Base-by-base conservation (phyloP, 2,113 vertebrate species). In the Nesogale talazaci region DNA sequence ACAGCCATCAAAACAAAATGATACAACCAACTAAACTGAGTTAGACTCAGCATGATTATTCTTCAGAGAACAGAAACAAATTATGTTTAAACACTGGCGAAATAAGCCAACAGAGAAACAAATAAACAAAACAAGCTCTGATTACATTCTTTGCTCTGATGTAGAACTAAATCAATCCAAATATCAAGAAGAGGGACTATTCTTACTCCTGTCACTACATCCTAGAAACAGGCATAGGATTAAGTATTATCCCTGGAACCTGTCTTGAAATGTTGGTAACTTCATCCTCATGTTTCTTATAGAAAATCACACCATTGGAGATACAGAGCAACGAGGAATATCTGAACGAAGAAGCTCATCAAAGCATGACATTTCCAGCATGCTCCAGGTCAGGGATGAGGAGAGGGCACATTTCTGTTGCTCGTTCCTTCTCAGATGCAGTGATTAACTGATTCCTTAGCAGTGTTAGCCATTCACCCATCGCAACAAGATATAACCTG, bases 321-420 rank as follows among this genome's bases (percentile, higher is more conserved):
- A 94, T 84, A 93, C 93, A 88, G 93, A 96, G 95, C 95, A 96
- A 91, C 95, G 96, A 91, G 67, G 92, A 94, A 91, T 92, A 93
- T 93, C 90, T 92, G 29, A 85, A 38, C 56, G 57, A 57, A 65
- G 69, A 38, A 38, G 31, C 78, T 78, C 82, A 65, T 76, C 29
- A 38, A 76, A 72, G 52, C 16, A 31, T 3, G 23, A 40, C 4
- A 57, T 80, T 84, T 63, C 56, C 27, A 86, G 20, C 25, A 6
- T 3, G 16, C 29, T 52, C 90, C 83, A 91, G 93, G 88, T 93
- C 65, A 95, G 92, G 96, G 91, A 34, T 93, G 93, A 57, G 67
- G 88, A 92, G 92, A 96, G 94, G 96, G 90, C 96, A 95, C 88
- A 94, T 89, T 89, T 79, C 56, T 0, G 5, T 85, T 88, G 86